Evolutionary conservation across 1,140 invertebrate species (phyloP).

Genomic region (Thalassaphorura encarpata): DNA sequence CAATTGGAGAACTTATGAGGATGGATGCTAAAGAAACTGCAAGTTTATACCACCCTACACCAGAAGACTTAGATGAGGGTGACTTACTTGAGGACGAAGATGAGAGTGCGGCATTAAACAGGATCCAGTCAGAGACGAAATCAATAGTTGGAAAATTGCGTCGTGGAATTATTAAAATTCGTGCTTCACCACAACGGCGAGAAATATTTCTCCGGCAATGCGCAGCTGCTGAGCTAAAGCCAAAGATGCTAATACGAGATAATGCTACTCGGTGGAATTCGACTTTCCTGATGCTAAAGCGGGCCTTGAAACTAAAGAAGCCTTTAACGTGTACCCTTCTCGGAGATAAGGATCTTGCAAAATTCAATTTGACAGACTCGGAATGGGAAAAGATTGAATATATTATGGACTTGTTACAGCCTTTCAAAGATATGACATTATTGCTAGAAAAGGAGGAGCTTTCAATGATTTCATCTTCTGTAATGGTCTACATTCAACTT

Average conservation of each 20-base stretch:
- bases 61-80: no score
- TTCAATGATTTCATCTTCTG: neutral
- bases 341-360: neutral
- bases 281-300: constrained; percentile 34
- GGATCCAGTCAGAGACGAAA: neutral
- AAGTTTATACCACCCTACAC: no score
- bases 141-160: no score
- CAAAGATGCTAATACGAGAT: constrained; percentile 12
- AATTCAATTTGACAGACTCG: neutral
- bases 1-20: neutral
- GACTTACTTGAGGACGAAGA: neutral
- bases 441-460: neutral
- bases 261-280: constrained; percentile 35
- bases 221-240: neutral
- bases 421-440: neutral
- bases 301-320: constrained; percentile 28
- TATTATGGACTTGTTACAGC: neutral
- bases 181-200: constrained; percentile 9
- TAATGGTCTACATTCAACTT: no score
- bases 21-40: no score
- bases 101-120: neutral
- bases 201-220: constrained; percentile 9
- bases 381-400: neutral
- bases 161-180: neutral
- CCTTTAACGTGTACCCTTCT: neutral